phyloP scores from a whole-genome alignment of 2,113 vertebrate species.

The Aptenodytes patagonicus region DNA sequence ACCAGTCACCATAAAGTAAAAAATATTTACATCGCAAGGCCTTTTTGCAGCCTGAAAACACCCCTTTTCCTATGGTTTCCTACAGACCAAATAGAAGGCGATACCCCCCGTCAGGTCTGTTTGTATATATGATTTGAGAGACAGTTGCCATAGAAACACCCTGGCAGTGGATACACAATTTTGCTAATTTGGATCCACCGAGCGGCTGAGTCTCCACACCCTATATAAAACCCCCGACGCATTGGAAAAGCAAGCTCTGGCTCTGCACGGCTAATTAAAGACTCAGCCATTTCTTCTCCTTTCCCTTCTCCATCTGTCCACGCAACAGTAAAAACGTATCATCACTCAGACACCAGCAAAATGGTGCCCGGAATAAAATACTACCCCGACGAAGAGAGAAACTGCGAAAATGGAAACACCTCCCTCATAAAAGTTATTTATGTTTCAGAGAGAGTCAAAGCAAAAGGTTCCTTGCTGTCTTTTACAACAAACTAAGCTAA shows the following conservation, averaged over 20 bases:
- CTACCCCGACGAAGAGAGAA: slow-evolving; percentile 31
- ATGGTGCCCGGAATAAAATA: slow-evolving; percentile 40
- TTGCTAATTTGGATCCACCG: slow-evolving; percentile 74
- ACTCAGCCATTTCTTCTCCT: slow-evolving; percentile 58
- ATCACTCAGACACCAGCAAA: slow-evolving; percentile 55
- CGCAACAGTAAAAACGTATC: slow-evolving; percentile 46
- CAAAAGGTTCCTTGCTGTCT: neutral
- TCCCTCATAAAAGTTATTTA: neutral
- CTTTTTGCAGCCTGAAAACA: slow-evolving; percentile 52
- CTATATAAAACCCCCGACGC: slow-evolving; percentile 46
- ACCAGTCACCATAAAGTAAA: neutral
- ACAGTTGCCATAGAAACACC: slow-evolving; percentile 82
- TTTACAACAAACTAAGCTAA: neutral
- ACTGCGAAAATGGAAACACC: slow-evolving; percentile 19
- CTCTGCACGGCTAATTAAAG: slow-evolving; percentile 72
- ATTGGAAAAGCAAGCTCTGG: slow-evolving; percentile 61
- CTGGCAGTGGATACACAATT: slow-evolving; percentile 70
- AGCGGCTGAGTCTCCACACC: slow-evolving; percentile 38
- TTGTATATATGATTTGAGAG: slow-evolving; percentile 73
- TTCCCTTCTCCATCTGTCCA: slow-evolving; percentile 72
- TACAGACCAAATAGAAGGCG: slow-evolving; percentile 65
- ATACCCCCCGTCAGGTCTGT: slow-evolving; percentile 69
- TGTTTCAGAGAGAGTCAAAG: neutral
- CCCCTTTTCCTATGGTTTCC: slow-evolving; percentile 61
- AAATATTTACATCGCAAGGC: neutral